Conservation (phyloP, 2,888 invertebrate genomes). For the Microplitis deprimator region DNA sequence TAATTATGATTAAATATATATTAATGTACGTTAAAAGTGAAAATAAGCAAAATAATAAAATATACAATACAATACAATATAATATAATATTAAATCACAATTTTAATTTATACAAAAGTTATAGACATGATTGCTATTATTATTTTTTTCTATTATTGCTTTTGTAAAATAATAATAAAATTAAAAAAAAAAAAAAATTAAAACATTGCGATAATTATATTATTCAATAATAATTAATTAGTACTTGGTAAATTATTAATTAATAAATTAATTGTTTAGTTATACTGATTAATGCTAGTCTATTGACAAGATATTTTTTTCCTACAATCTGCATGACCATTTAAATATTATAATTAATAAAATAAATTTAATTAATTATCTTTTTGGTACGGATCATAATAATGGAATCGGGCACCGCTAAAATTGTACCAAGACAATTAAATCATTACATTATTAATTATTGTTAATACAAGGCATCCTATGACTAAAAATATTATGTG, state of each 20-base stretch:
- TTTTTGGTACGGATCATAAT: neutral
- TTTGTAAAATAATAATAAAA: neutral
- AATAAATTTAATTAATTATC: neutral
- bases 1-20: neutral
- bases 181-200: neutral
- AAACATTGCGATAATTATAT: neutral
- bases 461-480: neutral
- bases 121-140: neutral
- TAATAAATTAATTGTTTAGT: neutral
- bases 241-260: neutral
- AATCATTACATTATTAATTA: neutral
- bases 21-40: neutral
- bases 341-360: neutral
- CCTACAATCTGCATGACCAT: neutral
- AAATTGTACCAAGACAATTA: constrained; percentile 1
- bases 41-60: neutral
- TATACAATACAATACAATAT: neutral
- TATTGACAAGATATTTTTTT: neutral
- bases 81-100: neutral
- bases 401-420: neutral
- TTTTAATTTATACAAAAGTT: neutral
- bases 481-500: neutral
- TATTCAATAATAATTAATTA: neutral
- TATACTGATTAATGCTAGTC: constrained; percentile 1
- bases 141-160: neutral